A percentile compares a stretch with the other conserved stretches of the same genome.
Conservation (phyloP, 2,888 invertebrate species). For the Archips xylosteana region DNA sequence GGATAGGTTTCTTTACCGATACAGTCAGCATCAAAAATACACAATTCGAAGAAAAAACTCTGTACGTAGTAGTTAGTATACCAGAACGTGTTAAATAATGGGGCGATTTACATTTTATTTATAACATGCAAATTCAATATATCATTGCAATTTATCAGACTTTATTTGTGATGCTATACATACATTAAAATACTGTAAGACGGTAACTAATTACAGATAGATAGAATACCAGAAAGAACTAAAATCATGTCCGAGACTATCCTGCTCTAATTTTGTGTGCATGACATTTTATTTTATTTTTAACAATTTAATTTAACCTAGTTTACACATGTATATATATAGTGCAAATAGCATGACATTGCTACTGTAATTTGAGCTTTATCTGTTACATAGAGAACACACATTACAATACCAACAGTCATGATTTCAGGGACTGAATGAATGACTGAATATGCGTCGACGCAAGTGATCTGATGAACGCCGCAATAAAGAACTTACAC, state of each 20-base stretch:
- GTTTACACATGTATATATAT: too few species aligned
- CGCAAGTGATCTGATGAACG: too few species aligned
- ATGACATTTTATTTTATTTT: neutral
- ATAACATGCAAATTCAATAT: too few species aligned
- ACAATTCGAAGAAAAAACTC: neutral
- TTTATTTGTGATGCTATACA: constrained; percentile 6
- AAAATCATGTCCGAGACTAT: neutral
- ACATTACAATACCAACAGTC: too few species aligned
- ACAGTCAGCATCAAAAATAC: constrained; percentile 9
- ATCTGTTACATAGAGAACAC: too few species aligned
- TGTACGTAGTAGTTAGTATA: neutral
- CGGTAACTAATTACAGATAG: constrained; percentile 1
- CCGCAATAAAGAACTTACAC: too few species aligned
- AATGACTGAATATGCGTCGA: too few species aligned
- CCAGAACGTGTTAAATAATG: neutral
- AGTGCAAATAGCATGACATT: too few species aligned
- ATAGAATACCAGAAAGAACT: neutral
- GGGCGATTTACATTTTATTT: neutral
- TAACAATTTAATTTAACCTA: neutral
- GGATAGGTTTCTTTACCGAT: neutral
- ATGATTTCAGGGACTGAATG: too few species aligned
- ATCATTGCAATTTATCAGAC: neutral
- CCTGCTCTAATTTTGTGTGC: neutral
- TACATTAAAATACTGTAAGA: neutral
- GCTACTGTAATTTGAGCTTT: too few species aligned